phyloP scores from a whole-genome alignment of 2,888 invertebrate genomes.

The Nomada flava region DNA sequence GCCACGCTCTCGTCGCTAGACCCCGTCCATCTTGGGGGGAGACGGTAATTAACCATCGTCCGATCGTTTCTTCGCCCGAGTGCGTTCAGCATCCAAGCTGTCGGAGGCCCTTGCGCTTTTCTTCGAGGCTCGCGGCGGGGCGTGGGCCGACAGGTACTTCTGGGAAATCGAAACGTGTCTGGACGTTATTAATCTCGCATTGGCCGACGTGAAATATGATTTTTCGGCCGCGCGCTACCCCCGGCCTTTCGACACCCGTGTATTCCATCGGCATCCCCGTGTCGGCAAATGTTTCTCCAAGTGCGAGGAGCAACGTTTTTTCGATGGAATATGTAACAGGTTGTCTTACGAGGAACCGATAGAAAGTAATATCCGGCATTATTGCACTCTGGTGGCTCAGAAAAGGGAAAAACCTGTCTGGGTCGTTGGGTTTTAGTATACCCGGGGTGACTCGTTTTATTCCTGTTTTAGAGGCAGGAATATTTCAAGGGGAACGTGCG shows the following conservation, averaged over 20 bases:
- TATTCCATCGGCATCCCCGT: conserved; percentile 3
- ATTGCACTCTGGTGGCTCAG: conserved; percentile 51
- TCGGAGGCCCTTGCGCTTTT: conserved; percentile 51
- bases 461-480: background rate
- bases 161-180: conserved; percentile 76
- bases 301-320: conserved; percentile 59
- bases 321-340: conserved; percentile 68
- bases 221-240: conserved; percentile 17
- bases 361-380: conserved; percentile 57
- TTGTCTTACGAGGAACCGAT: conserved; percentile 62
- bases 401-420: conserved; percentile 1
- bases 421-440: conserved; percentile 18
- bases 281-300: conserved; percentile 44
- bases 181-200: conserved; percentile 76
- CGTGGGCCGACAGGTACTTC: conserved; percentile 69
- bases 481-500: background rate
- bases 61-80: conserved; percentile 40
- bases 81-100: conserved; percentile 47
- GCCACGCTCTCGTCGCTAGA: conserved; percentile 66
- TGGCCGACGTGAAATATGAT: conserved; percentile 75
- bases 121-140: conserved; percentile 43
- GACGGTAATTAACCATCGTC: conserved; percentile 67
- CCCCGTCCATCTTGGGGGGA: conserved; percentile 45
- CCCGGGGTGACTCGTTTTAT: conserved; percentile 6
- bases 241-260: background rate